Conservation (phyloP, 2,888 invertebrate species). For the Cordilura impudica region DNA sequence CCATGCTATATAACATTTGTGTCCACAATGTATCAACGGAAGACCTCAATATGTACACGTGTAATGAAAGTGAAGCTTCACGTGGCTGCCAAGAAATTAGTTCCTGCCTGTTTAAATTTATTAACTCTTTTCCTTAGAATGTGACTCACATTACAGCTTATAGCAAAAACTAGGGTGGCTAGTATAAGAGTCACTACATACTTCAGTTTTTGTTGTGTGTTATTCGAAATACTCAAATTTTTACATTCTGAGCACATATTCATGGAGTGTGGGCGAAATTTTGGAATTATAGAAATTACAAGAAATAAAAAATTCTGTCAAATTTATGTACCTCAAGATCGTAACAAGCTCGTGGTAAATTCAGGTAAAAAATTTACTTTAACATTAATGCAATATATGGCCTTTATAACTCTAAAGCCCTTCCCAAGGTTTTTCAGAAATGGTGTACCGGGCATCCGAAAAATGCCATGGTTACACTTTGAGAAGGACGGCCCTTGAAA, state of each 20-base stretch:
- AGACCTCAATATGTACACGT: too few relatives aligned
- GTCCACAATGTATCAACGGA: too few relatives aligned
- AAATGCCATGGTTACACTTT: not conserved
- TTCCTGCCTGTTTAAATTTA: too few relatives aligned
- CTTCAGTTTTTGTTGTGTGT: not conserved
- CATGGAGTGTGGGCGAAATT: too few relatives aligned
- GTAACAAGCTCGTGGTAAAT: not conserved
- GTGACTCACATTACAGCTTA: not conserved
- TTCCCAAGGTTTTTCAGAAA: not conserved
- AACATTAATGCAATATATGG: not conserved
- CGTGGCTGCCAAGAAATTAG: too few relatives aligned
- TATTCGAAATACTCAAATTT: not conserved
- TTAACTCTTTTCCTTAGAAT: not conserved
- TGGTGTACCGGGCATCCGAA: not conserved
- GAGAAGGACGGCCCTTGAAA: not conserved
- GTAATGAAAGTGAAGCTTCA: too few relatives aligned
- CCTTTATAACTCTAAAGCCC: not conserved
- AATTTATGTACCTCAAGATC: not conserved
- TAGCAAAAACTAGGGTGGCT: constrained; percentile 4
- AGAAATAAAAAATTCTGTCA: too few relatives aligned
- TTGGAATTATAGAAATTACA: too few relatives aligned
- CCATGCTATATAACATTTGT: too few relatives aligned
- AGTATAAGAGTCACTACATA: constrained; percentile 5
- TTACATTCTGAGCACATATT: too few relatives aligned
- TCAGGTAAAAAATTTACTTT: not conserved